phyloP scores from a whole-genome alignment of 2,888 invertebrate genomes.

The Scrobipalpa atriplicella region DNA sequence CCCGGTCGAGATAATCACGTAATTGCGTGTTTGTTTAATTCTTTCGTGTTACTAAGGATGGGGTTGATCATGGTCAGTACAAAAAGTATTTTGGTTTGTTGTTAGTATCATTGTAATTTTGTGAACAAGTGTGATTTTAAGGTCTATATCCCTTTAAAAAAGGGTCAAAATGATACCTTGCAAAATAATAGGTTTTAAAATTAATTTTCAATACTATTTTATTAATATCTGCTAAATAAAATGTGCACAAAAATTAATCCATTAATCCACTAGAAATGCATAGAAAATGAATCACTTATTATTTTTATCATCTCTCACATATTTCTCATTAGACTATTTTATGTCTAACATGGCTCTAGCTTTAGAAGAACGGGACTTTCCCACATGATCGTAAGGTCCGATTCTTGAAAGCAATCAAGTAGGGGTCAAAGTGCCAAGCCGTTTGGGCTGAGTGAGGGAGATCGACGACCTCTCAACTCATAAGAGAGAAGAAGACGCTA shows the following conservation, averaged over 20 bases:
- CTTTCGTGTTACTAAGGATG: constrained; percentile 22
- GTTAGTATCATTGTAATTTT: neutral
- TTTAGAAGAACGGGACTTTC: neutral
- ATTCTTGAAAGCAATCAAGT: neutral
- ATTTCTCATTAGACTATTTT: neutral
- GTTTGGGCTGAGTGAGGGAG: neutral
- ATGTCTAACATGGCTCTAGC: neutral
- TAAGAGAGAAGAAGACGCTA: neutral
- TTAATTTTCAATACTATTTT: too few relatives aligned
- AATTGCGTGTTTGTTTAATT: constrained; percentile 28
- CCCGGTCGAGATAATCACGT: constrained; percentile 27
- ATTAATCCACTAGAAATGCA: too few relatives aligned
- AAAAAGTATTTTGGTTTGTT: neutral
- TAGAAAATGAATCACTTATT: neutral
- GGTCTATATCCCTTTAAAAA: too few relatives aligned
- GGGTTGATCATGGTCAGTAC: constrained; percentile 11
- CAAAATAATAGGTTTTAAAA: too few relatives aligned
- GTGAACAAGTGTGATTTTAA: neutral
- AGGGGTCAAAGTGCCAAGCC: constrained; percentile 2
- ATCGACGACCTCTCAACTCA: neutral
- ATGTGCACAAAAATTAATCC: too few relatives aligned
- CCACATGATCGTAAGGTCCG: neutral
- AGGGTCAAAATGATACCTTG: too few relatives aligned
- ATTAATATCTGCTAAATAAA: too few relatives aligned
- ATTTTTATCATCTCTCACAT: neutral